phyloP scores from a whole-genome alignment of 2,888 invertebrate species.

The Carcina quercana region DNA sequence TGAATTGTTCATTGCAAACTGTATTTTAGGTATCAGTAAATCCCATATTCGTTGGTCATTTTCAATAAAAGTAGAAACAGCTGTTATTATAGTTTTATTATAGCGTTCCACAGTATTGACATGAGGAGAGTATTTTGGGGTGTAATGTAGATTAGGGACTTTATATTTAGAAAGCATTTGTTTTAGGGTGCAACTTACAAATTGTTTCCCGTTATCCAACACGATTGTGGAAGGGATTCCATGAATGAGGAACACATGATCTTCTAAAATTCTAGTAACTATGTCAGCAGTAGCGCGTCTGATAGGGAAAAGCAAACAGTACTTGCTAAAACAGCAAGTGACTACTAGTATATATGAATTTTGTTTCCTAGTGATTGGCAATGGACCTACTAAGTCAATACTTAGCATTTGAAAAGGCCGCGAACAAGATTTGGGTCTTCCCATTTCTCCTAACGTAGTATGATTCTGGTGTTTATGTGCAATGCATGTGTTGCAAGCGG shows the following conservation, averaged over 20 bases:
- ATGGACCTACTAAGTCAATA: slow-evolving; percentile 13
- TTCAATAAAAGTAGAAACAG: slow-evolving; percentile 20
- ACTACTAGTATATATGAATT: slow-evolving; percentile 12
- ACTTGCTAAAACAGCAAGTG: slow-evolving; percentile 12
- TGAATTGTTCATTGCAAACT: slow-evolving; percentile 23
- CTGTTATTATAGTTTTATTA: slow-evolving; percentile 25
- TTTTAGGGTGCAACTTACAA: too few relatives aligned
- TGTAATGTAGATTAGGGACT: too few relatives aligned
- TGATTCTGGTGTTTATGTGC: slow-evolving; percentile 7
- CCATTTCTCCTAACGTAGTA: slow-evolving; percentile 8
- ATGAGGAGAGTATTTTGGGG: slow-evolving; percentile 28
- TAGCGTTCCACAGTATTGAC: slow-evolving; percentile 29
- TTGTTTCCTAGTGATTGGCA: slow-evolving; percentile 6
- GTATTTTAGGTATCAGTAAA: slow-evolving; percentile 19
- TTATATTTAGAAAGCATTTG: too few relatives aligned
- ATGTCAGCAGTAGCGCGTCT: slow-evolving; percentile 10
- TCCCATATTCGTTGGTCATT: slow-evolving; percentile 20
- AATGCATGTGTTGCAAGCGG: slow-evolving; percentile 11
- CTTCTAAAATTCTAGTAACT: slow-evolving; percentile 11
- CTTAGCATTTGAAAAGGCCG: slow-evolving; percentile 10
- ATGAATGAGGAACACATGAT: slow-evolving; percentile 12
- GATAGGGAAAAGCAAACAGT: slow-evolving; percentile 6
- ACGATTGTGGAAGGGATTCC: slow-evolving; percentile 12
- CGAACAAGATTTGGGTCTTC: slow-evolving; percentile 5
- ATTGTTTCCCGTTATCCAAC: slow-evolving; percentile 19